These are phyloP conservation scores for Gambusia yucatana DNA, from an alignment of 2,797 vertebrate species.

Conservation along the genomic window DNA sequence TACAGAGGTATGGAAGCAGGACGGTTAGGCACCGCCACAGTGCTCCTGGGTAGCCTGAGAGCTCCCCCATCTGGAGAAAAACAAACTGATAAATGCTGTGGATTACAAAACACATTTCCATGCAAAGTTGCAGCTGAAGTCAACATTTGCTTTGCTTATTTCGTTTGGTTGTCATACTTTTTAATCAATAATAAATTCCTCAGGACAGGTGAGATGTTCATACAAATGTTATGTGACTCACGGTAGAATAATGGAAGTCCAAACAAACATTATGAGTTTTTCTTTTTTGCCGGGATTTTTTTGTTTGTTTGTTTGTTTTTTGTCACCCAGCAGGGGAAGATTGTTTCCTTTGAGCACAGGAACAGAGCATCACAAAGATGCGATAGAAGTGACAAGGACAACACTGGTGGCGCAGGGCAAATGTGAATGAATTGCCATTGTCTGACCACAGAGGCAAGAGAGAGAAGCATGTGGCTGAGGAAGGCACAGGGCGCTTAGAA, in stretches of 20 bases:
- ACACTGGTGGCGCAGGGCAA: constrained; percentile 52
- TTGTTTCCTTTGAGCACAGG: constrained; percentile 57
- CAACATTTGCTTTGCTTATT: neutral
- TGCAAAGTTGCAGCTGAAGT: constrained; percentile 47
- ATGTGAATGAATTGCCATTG: constrained; percentile 68
- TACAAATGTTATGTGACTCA: constrained; percentile 18
- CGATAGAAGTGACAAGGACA: constrained; percentile 61
- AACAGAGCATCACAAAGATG: constrained; percentile 54
- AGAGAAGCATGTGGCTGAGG: constrained; percentile 39
- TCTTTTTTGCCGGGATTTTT: constrained; percentile 34
- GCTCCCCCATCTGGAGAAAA: constrained; percentile 74
- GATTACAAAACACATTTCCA: constrained; percentile 24
- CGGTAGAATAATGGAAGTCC: constrained; percentile 33
- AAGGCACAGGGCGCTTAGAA: constrained; percentile 46
- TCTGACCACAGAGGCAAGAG: constrained; percentile 29
- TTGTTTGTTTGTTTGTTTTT: neutral
- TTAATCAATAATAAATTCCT: constrained; percentile 13
- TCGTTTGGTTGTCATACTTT: constrained; percentile 20
- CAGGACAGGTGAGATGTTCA: constrained; percentile 21
- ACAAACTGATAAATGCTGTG: neutral
- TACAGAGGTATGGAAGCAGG: constrained; percentile 17
- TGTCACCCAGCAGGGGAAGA: constrained; percentile 7
- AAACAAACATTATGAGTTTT: constrained; percentile 24
- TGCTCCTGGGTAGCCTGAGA: constrained; percentile 53
- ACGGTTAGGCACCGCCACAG: constrained; percentile 7